Base-by-base conservation (phyloP, 2,113 vertebrate genomes). In the Grallaria varia region DNA sequence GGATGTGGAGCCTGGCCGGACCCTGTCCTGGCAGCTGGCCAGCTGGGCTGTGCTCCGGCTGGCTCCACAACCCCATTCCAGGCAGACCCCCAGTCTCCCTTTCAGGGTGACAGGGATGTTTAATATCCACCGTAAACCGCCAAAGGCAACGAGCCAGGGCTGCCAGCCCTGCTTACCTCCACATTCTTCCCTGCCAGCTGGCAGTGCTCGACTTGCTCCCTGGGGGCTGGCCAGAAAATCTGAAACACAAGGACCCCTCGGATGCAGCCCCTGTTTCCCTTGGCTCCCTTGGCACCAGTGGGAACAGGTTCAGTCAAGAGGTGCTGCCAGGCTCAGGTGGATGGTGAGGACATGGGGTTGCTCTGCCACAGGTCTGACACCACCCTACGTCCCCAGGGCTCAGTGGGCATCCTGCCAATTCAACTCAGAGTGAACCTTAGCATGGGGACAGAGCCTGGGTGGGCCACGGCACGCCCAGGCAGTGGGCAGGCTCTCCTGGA, bases 201-300 rank as follows among this genome's bases (percentile, higher is more conserved):
- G 97, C 99, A 99, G 75, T 96, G 98, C 37, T 98, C 98, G 5
- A 98, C 98, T 25, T 99, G 97, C 37, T 98, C 98, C 64, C 56
- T 81, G 45, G 95, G 89, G 52, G 99, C 98, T 10, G 98, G 98
- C 99, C 98, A 99, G 96, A 98, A 93, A 80, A 99, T 97, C 98
- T 99, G 97, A 94, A 97, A 96, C 82, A 95, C 84, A 93, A n/a
- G 62, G n/a, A 77, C 24, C 49, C 80, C 24, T 10, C 1, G 2
- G 13, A 28, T 91, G 73, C 73, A 62, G 8, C 45, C 37, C 22
- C 75, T 30, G 72, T 59, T 49, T 22, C n/a, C 82, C 66, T 28
- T 5, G 1, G 18, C 24, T 7, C 56, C 19, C 0, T 0, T 2
- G 28, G 67, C 72, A 79, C 35, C 2, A 0, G 15, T 7, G 76